These are phyloP conservation scores for Subanguina moxae DNA, from an alignment of 1,140 invertebrate species.

Conservation along the genomic window DNA sequence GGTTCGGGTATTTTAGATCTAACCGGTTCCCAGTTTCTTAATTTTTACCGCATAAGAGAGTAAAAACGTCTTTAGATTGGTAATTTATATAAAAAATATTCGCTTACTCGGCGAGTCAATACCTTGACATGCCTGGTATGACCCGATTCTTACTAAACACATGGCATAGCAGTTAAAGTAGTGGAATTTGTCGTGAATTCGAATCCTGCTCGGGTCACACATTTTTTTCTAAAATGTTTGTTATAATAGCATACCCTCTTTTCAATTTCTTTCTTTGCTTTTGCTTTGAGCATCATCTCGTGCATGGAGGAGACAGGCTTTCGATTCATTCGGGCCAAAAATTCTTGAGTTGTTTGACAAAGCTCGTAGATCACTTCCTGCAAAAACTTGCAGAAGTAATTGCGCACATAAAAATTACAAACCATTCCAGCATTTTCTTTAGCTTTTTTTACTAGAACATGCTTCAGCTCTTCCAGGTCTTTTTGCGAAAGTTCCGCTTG, in stretches of 20 bases:
- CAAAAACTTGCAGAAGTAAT: background rate
- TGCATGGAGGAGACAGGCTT: conserved; percentile 25
- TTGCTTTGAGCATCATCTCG: conserved; percentile 32
- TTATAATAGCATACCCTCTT: background rate
- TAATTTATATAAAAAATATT: too few species aligned
- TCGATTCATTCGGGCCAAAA: conserved; percentile 17
- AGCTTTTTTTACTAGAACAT: background rate
- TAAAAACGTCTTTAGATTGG: too few species aligned
- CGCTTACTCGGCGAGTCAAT: too few species aligned
- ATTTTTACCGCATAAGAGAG: too few species aligned
- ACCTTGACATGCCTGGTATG: too few species aligned
- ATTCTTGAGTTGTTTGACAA: conserved; percentile 26
- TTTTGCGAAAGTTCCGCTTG: background rate
- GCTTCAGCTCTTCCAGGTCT: conserved; percentile 3
- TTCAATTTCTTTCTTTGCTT: conserved; percentile 25
- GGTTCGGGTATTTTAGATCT: too few species aligned
- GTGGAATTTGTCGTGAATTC: too few species aligned
- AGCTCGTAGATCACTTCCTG: conserved; percentile 33
- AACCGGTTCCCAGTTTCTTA: too few species aligned
- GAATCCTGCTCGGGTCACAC: too few species aligned
- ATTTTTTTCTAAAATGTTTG: background rate
- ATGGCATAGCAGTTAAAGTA: too few species aligned
- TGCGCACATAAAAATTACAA: too few species aligned
- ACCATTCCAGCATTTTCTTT: conserved; percentile 16
- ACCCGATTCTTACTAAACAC: too few species aligned